Evolutionary conservation across 2,113 vertebrate species (phyloP).

Genomic region (Lophotis ruficrista): DNA sequence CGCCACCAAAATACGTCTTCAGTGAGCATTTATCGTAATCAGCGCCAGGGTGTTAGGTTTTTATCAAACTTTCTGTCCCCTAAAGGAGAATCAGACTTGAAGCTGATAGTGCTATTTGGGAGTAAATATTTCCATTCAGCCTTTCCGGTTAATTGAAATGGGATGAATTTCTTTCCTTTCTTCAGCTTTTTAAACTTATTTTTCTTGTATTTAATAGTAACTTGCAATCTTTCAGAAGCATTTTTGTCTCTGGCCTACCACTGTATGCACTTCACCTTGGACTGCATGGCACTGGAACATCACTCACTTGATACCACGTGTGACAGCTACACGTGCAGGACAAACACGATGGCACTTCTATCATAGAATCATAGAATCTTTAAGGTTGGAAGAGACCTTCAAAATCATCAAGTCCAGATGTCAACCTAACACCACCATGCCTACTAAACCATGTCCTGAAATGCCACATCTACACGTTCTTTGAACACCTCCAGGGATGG

Average conservation of each 20-base stretch:
- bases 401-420: too few relatives aligned
- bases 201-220: neutral
- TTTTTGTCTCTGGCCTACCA: neutral
- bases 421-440: too few relatives aligned
- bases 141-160: constrained; percentile 8
- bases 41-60: constrained; percentile 12
- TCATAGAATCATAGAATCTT: too few relatives aligned
- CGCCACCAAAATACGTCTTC: neutral
- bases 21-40: neutral
- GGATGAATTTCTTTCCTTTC: neutral
- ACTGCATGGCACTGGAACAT: neutral
- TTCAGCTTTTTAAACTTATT: neutral
- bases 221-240: neutral
- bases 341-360: neutral
- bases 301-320: accelerated
- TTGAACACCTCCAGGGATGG: too few relatives aligned
- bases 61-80: constrained; percentile 51
- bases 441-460: too few relatives aligned
- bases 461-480: too few relatives aligned
- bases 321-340: neutral
- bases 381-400: too few relatives aligned
- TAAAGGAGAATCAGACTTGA: constrained; percentile 39
- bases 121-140: constrained; percentile 33
- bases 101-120: constrained; percentile 1
- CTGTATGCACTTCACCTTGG: neutral